Evolutionary conservation across 92 coral and sea anemone genomes (phyloP).

Genomic region (Siderastrea radians): DNA sequence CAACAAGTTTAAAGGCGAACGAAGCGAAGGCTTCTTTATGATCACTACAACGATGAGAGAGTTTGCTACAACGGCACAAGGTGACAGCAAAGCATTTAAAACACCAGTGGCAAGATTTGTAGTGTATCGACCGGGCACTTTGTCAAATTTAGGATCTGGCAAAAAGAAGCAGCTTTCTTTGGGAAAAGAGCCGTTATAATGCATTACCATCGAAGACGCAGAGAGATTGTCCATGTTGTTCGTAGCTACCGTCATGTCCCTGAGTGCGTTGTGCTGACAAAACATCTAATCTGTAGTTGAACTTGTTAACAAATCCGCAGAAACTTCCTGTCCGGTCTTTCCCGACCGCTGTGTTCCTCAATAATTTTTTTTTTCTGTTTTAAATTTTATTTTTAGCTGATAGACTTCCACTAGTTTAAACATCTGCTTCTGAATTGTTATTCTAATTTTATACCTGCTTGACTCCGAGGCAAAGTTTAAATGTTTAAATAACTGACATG

Average conservation of each 20-base stretch:
- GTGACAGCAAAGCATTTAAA: slow-evolving; percentile 64
- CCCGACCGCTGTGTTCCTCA: too few species aligned
- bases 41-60: slow-evolving; percentile 55
- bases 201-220: background rate
- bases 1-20: slow-evolving; percentile 74
- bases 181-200: background rate
- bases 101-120: slow-evolving; percentile 72
- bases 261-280: too few species aligned
- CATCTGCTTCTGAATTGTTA: too few species aligned
- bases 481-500: too few species aligned
- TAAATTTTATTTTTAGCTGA: too few species aligned
- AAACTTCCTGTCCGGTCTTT: too few species aligned
- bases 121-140: slow-evolving; percentile 54
- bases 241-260: background rate
- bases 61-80: slow-evolving; percentile 75
- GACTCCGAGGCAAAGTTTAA: too few species aligned
- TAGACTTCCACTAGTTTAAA: too few species aligned
- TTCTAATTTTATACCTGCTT: too few species aligned
- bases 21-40: slow-evolving; percentile 36
- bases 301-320: too few species aligned
- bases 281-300: too few species aligned
- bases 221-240: background rate
- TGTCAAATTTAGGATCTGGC: slow-evolving; percentile 72
- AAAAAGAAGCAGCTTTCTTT: slow-evolving; percentile 58
- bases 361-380: too few species aligned